phyloP scores from a whole-genome alignment of 1,140 invertebrate genomes.

The Scaptomyza pallida region DNA sequence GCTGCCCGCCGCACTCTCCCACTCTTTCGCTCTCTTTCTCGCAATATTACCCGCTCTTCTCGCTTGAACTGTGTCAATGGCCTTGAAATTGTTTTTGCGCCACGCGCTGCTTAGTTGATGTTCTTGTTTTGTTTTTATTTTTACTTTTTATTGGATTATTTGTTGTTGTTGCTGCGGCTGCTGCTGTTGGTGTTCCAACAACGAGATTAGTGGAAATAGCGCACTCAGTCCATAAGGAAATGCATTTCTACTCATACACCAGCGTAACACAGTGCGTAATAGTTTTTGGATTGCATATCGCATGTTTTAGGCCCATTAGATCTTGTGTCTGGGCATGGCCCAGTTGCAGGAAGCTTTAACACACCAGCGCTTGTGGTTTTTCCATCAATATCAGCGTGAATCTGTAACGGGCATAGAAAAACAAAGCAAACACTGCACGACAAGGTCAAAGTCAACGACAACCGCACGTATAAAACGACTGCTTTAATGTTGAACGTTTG shows the following conservation, averaged over 20 bases:
- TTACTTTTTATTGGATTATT: slow-evolving; percentile 26
- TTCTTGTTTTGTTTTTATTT: slow-evolving; percentile 41
- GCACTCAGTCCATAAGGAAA: slow-evolving; percentile 56
- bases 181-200: slow-evolving; percentile 23
- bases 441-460: slow-evolving; percentile 67
- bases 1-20: no score
- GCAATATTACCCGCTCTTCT: slow-evolving; percentile 30
- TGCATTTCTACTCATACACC: slow-evolving; percentile 19
- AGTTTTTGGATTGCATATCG: slow-evolving; percentile 13
- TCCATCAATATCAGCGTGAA: slow-evolving; percentile 52
- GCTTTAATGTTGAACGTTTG: slow-evolving; percentile 23
- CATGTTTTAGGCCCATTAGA: slow-evolving; percentile 38
- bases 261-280: slow-evolving; percentile 52
- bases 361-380: slow-evolving; percentile 49
- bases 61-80: slow-evolving; percentile 74
- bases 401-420: slow-evolving; percentile 23
- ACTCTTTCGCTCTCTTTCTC: not conserved
- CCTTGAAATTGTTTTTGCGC: slow-evolving; percentile 77
- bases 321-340: not conserved
- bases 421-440: slow-evolving; percentile 46
- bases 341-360: slow-evolving; percentile 50
- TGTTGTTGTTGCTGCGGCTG: slow-evolving; percentile 32
- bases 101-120: slow-evolving; percentile 62
- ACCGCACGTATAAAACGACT: slow-evolving; percentile 42
- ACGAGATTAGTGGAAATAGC: slow-evolving; percentile 67